Evolutionary conservation across 2,113 vertebrate genomes (phyloP).

Genomic region (Perca schrenkii): DNA sequence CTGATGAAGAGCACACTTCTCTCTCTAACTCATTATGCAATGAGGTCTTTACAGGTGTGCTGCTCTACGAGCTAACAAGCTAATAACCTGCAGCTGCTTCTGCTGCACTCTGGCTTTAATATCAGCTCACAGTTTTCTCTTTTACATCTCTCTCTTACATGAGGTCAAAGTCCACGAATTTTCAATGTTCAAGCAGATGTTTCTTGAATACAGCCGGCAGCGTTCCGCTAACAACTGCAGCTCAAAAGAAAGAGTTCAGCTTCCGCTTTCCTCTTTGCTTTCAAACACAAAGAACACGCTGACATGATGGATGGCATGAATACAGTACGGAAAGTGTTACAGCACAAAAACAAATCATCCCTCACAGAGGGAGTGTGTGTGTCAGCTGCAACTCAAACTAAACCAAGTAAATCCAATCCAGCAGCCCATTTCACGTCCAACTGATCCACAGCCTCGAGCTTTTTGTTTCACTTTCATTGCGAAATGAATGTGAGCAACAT

Average conservation of each 20-base stretch:
- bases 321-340: conserved; percentile 33
- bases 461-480: background rate
- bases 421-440: conserved; percentile 7
- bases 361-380: background rate
- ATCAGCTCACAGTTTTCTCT: conserved; percentile 12
- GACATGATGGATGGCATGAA: conserved; percentile 32
- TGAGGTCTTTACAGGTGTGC: conserved; percentile 25
- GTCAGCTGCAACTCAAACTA: background rate
- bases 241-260: conserved; percentile 4
- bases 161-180: conserved; percentile 33
- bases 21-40: no score
- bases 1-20: no score
- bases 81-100: conserved; percentile 49
- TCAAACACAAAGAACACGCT: background rate
- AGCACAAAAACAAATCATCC: conserved; percentile 11
- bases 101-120: conserved; percentile 1
- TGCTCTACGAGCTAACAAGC: conserved; percentile 25
- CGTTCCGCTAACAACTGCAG: background rate
- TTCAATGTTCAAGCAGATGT: conserved; percentile 8
- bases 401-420: conserved; percentile 19
- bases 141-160: background rate
- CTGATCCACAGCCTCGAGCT: conserved; percentile 24
- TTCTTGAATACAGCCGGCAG: conserved; percentile 7
- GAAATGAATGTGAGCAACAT: background rate
- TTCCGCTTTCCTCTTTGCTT: conserved; percentile 26